These are phyloP conservation scores for Eilema sororculum DNA, from an alignment of 2,888 invertebrate genomes.

Conservation along the genomic window DNA sequence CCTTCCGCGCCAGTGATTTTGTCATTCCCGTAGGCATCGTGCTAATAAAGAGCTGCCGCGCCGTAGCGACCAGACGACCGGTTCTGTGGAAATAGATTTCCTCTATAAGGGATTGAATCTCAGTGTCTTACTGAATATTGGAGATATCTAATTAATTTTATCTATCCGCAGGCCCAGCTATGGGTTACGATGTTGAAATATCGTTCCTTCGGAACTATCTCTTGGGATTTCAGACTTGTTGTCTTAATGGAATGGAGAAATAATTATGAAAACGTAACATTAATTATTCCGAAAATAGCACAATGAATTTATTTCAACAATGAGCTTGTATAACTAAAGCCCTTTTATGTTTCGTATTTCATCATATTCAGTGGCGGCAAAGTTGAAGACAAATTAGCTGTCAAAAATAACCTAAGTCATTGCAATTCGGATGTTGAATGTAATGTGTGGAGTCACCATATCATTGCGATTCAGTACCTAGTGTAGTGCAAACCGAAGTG, in stretches of 20 bases:
- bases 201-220: conserved; percentile 47
- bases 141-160: conserved; percentile 58
- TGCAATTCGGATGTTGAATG: conserved; percentile 67
- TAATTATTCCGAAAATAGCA: conserved; percentile 34
- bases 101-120: conserved; percentile 53
- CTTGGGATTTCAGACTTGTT: conserved; percentile 35
- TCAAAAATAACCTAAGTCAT: conserved; percentile 64
- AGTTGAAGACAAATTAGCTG: conserved; percentile 64
- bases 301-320: conserved; percentile 17
- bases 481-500: conserved; percentile 44
- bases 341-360: conserved; percentile 17
- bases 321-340: conserved; percentile 26
- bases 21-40: conserved; percentile 65
- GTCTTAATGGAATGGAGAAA: conserved; percentile 41
- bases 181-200: conserved; percentile 50
- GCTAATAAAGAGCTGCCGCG: conserved; percentile 59
- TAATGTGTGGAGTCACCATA: conserved; percentile 63
- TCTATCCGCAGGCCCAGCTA: conserved; percentile 47
- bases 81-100: conserved; percentile 63
- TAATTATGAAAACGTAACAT: conserved; percentile 25
- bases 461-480: conserved; percentile 35
- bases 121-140: conserved; percentile 55
- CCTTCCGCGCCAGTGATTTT: conserved; percentile 76
- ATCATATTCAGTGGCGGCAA: conserved; percentile 28
- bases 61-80: conserved; percentile 51